Base-by-base conservation (phyloP, 2,888 invertebrate species). In the Blastobasis lacticolella region DNA sequence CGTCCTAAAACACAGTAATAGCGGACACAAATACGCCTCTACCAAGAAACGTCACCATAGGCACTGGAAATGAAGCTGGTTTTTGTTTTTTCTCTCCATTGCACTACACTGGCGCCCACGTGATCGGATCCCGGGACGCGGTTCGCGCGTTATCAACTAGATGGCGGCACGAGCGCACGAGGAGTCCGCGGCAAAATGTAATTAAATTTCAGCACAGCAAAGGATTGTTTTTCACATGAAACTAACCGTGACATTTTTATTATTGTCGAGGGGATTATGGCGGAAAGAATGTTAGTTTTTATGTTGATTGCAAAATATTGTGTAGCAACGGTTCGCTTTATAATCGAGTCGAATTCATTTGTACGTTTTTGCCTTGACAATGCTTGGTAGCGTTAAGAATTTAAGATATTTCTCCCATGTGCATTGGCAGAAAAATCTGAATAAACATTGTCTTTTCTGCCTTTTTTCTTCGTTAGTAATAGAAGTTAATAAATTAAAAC, bases 1-100 rank as follows among this genome's bases (percentile, higher is more conserved):
- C 49, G 38, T 23, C 41, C 37, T 10, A 48, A 52, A 69, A 69
- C 64, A 67, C 69, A 68, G 71, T 68, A 76, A 42, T 42, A 8
- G 9, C n/a, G 5, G 71, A 69, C 78, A 79, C 73, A 83, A 80
- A 84, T 83, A 82, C 81, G 84, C 67, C 59, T 23, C 23, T 23
- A 62, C 60, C 62, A 61, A 73, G 71, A 50, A 46, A 82, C 84
- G 85, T 84, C 86, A 87, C 68, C 69, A 23, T 23, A 23, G 23
- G 65, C 58, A 75, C 73, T 73, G 23, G 23, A 23, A 23, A 23
- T 23, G 23, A 79, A 81, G 82, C 82, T 77, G 83, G 84, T 84
- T 85, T n/a, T 75, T 69, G 66, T 69, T 76, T 77, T 80, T 75
- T 79, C 73, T 68, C 67, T 67, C 61, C 70, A 62, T 63, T 64